Conservation (phyloP, 35 echinoderm and acorn worm species). For the Apostichopus californicus region DNA sequence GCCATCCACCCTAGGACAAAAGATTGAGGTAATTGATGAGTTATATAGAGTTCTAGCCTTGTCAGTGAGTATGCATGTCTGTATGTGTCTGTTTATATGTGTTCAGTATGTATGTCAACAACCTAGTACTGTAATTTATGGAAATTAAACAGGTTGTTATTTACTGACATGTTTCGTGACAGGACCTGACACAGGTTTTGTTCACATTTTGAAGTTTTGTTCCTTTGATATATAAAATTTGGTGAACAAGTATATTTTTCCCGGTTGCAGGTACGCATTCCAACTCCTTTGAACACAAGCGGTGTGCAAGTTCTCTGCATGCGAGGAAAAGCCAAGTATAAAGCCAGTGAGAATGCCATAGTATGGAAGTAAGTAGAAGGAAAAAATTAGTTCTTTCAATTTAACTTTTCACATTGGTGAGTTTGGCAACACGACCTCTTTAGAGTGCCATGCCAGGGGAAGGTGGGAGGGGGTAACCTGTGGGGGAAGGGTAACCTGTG, state of each 20-base stretch:
- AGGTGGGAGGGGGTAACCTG: not conserved
- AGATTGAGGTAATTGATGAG: slow-evolving; percentile 80
- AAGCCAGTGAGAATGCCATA: slow-evolving; percentile 98
- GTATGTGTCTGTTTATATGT: too few relatives aligned
- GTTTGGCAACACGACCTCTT: too few relatives aligned
- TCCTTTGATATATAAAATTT: not conserved
- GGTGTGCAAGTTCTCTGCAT: slow-evolving; percentile 98
- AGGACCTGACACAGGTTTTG: too few relatives aligned
- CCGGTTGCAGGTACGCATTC: slow-evolving; percentile 81
- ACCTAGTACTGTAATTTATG: too few relatives aligned
- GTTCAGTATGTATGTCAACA: too few relatives aligned
- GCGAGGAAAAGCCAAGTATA: slow-evolving; percentile 98
- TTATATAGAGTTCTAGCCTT: too few relatives aligned
- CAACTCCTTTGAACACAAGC: slow-evolving; percentile 97
- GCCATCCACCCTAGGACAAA: slow-evolving; percentile 92
- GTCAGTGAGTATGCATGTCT: too few relatives aligned
- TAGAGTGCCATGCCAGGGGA: not conserved
- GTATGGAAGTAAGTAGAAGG: slow-evolving; percentile 93
- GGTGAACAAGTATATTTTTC: not conserved
- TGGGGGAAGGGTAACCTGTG: too few relatives aligned
- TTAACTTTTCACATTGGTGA: too few relatives aligned
- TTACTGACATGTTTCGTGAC: not conserved
- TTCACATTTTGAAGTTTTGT: not conserved
- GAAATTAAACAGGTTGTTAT: not conserved
- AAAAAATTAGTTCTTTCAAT: too few relatives aligned